phyloP scores from a whole-genome alignment of 2,113 vertebrate species.

The Eptesicus fuscus region DNA sequence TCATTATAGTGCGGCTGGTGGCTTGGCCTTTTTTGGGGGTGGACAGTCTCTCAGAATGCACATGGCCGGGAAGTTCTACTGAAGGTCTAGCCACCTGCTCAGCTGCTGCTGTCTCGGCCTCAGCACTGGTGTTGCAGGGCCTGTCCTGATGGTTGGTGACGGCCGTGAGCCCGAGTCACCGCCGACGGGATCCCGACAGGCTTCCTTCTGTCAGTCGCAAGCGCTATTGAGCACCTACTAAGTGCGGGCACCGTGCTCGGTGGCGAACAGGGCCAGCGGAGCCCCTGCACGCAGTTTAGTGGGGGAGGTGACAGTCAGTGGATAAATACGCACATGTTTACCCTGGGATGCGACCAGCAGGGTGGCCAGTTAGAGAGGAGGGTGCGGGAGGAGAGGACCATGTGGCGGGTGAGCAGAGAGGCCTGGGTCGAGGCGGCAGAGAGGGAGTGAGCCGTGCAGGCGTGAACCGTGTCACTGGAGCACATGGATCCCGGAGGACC shows the following conservation, averaged over 20 bases:
- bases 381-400: too few species aligned
- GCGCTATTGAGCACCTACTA: not conserved
- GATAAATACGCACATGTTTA: accelerated
- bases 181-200: accelerated
- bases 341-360: not conserved
- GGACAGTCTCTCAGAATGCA: not conserved
- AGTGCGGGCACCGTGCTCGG: not conserved
- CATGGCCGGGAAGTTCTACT: not conserved
- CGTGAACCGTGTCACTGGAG: accelerated
- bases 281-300: not conserved
- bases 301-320: not conserved
- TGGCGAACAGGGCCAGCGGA: accelerated
- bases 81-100: not conserved
- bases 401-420: not conserved
- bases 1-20: not conserved
- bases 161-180: not conserved
- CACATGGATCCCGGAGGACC: too few species aligned
- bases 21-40: not conserved
- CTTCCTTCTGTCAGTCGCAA: not conserved
- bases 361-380: not conserved
- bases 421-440: not conserved
- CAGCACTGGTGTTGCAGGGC: not conserved
- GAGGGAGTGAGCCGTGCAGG: not conserved
- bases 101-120: not conserved
- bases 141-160: not conserved